A percentile compares a stretch with the other conserved stretches of the same genome.
Evolutionary conservation across 2,888 invertebrate genomes (phyloP).

Genomic region (Chymomyza fuscimana): DNA sequence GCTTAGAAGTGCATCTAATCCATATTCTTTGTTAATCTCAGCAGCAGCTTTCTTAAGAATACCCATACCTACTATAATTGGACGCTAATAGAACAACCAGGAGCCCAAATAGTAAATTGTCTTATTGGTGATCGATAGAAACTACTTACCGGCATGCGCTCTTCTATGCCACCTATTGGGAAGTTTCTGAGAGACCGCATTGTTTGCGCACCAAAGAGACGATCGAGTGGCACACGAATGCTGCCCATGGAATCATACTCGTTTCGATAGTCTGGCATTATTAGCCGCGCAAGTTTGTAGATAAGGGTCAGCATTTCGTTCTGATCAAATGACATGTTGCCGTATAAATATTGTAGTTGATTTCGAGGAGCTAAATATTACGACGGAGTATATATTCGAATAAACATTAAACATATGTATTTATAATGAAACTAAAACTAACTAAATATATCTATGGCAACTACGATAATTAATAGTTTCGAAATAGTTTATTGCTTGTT

Average conservation of each 20-base stretch:
- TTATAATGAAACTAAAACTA: not conserved
- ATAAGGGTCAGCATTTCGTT: slow-evolving; percentile 54
- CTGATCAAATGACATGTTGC: slow-evolving; percentile 62
- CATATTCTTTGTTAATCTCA: slow-evolving; percentile 92
- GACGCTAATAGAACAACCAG: slow-evolving; percentile 82
- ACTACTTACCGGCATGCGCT: slow-evolving; percentile 94
- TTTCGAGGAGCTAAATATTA: not conserved
- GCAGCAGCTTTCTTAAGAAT: slow-evolving; percentile 97
- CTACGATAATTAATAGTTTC: slow-evolving; percentile 12
- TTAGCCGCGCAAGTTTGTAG: slow-evolving; percentile 55
- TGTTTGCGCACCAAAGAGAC: slow-evolving; percentile 97
- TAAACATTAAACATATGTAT: not conserved
- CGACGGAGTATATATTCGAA: too few relatives aligned
- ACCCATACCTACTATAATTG: slow-evolving; percentile 95
- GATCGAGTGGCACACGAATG: slow-evolving; percentile 92
- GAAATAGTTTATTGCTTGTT: slow-evolving; percentile 4
- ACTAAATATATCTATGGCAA: slow-evolving; percentile 3
- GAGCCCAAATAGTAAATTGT: not conserved
- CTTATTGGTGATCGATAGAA: not conserved
- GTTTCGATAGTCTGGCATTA: slow-evolving; percentile 51
- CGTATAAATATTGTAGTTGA: not conserved
- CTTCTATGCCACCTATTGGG: slow-evolving; percentile 93
- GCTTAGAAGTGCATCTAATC: slow-evolving; percentile 90
- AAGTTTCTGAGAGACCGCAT: slow-evolving; percentile 95
- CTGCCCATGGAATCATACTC: slow-evolving; percentile 96